phyloP scores from a whole-genome alignment of 2,888 invertebrate species.

The Lithosia quadra region DNA sequence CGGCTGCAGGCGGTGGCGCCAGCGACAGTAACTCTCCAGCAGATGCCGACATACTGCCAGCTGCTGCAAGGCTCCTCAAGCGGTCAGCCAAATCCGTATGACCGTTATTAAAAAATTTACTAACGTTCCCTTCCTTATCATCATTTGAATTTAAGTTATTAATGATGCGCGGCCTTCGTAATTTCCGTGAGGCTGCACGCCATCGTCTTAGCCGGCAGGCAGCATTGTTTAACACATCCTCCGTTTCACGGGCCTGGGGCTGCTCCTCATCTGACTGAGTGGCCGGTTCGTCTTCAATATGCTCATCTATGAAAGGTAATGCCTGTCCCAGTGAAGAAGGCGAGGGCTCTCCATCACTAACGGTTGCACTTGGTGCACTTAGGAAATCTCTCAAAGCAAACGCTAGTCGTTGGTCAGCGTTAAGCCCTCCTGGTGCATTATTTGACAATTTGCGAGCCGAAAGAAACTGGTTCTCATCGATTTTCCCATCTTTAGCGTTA shows the following conservation, averaged over 20 bases:
- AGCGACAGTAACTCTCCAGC: constrained; percentile 79
- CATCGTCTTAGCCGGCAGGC: constrained; percentile 83
- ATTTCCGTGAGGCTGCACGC: constrained; percentile 83
- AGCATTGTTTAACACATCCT: constrained; percentile 78
- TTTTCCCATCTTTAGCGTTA: constrained; percentile 65
- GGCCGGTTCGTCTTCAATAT: constrained; percentile 61
- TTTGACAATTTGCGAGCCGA: constrained; percentile 57
- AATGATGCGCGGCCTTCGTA: constrained; percentile 81
- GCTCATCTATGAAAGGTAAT: constrained; percentile 79
- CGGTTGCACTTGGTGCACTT: constrained; percentile 57
- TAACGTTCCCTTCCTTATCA: constrained; percentile 62
- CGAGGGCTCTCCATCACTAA: constrained; percentile 62
- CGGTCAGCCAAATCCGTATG: constrained; percentile 82
- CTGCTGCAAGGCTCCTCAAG: constrained; percentile 79
- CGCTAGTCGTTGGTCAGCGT: constrained; percentile 73
- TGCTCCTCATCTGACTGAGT: constrained; percentile 74
- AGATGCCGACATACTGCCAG: constrained; percentile 80
- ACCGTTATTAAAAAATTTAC: constrained; percentile 63
- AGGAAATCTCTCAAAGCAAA: constrained; percentile 79
- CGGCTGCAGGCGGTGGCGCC: constrained; percentile 81
- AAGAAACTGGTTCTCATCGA: constrained; percentile 60
- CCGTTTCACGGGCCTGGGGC: constrained; percentile 67
- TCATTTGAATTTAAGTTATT: constrained; percentile 78
- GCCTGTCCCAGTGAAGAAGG: constrained; percentile 63
- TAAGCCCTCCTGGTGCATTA: constrained; percentile 66